Evolutionary conservation across 2,888 invertebrate genomes (phyloP).

Genomic region (Sussaba pulchella): DNA sequence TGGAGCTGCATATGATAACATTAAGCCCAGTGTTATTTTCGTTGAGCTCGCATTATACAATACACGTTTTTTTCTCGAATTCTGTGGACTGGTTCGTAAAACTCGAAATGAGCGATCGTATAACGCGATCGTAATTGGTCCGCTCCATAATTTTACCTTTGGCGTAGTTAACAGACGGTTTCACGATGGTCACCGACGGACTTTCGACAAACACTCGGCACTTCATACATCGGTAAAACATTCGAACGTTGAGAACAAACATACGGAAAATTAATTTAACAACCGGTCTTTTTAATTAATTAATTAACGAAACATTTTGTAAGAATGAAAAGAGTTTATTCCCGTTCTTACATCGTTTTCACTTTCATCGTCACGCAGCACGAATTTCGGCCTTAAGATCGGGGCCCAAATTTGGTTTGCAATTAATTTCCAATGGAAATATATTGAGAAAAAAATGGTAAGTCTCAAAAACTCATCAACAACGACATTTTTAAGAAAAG

Average conservation of each 20-base stretch:
- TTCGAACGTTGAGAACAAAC: not conserved
- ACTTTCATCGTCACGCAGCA: too few relatives aligned
- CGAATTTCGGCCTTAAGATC: too few relatives aligned
- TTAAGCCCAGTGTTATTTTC: not conserved
- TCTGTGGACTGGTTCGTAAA: conserved; percentile 28
- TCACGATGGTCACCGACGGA: not conserved
- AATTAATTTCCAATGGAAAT: too few relatives aligned
- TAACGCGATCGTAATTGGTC: not conserved
- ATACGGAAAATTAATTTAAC: conserved; percentile 1
- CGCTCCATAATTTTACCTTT: conserved; percentile 11
- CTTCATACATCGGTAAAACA: not conserved
- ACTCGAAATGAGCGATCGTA: conserved; percentile 29
- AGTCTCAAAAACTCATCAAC: too few relatives aligned
- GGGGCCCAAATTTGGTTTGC: too few relatives aligned
- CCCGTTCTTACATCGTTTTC: too few relatives aligned
- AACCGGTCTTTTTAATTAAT: not conserved
- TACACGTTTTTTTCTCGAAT: conserved; percentile 30
- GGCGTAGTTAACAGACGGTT: not conserved
- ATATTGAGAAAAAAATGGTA: too few relatives aligned
- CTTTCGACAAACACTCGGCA: not conserved
- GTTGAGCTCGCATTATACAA: not conserved
- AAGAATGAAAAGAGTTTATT: too few relatives aligned
- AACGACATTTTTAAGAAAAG: too few relatives aligned
- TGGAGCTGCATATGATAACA: not conserved
- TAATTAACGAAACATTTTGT: not conserved